Base-by-base conservation (phyloP, 1,140 invertebrate species). In the Acromyrmex charruanus region DNA sequence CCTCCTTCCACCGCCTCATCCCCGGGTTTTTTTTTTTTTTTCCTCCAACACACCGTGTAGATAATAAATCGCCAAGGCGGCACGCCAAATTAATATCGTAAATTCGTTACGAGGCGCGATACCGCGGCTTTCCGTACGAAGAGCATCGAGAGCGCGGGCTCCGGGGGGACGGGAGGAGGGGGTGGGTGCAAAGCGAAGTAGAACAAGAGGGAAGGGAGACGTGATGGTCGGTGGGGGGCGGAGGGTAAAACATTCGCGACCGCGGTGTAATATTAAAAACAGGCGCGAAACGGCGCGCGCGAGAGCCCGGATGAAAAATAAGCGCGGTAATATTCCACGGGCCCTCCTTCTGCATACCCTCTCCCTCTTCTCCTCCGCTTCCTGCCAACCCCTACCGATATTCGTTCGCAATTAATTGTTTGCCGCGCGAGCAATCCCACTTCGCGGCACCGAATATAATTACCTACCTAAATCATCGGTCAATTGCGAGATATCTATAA, bases 391-490 rank as follows among this genome's bases (percentile, higher is more conserved):
- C 53, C 80, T 84, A 74, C 69, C 58, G 69, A 87, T 89, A 91
- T 91, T 91, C 89, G 90, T 91, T 91, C 87, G 90, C 90, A 89
- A 91, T 91, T 91, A 91, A 91, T 91, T 91, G 90, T 91, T 90
- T 89, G 90, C 90, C 88, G 90, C 89, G 90, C 90, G 90, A 91
- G 90, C 90, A 91, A 91, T 91, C 89, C 89, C 90, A 91, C 89
- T 91, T 91, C 90, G 90, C 87, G 90, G 90, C 87, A 88, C 86
- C 87, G 90, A 91, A 91, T 91, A 91, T 91, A 91, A 91, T 91
- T 91, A 91, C 90, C 90, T 82, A 91, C 89, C 90, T 91, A 91
- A 91, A 91, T 91, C 90, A 91, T 91, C 89, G 90, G 84, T 89
- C 89, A 87, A 91, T 91, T 88, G 89, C 55, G 80, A 80, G 87